Base-by-base conservation (phyloP, 2,888 invertebrate species). In the Panorpa germanica region DNA sequence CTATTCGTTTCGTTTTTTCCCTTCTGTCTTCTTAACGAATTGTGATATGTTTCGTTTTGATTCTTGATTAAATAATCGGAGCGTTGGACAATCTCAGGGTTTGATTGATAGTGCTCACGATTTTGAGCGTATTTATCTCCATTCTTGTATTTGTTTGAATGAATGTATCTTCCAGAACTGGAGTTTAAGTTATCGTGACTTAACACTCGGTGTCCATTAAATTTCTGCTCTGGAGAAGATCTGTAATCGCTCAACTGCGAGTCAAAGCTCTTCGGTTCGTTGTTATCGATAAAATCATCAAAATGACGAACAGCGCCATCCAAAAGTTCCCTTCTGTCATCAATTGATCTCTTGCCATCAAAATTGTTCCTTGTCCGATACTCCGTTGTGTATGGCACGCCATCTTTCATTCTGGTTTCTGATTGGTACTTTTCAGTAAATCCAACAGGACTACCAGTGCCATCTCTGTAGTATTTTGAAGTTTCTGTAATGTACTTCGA, bases 261-360 rank as follows among this genome's bases (percentile, higher is more conserved):
- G 43, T 74, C 73, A 29, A 73, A 57, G 42, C 71, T 72, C 39
- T 70, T 71, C 18, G 73, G 73, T 44, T 73, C 73, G 37, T 61
- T n/a, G n/a, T n/a, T n/a, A n/a, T n/a, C n/a, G n/a, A n/a, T n/a
- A n/a, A n/a, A 39, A 23, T 57, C 54, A 31, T 55, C 49, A 33
- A 53, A 59, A 25, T 53, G 56, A 31, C 54, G 52, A 30, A 57
- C 44, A 28, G 57, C 55, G 24, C 54, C 31, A 39, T 60, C 59
- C 15, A 46, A 52, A 40, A 52, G 55, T 8, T 49, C 47, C 17
- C 48, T 45, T 41, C 54, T 55, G 29, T 53, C 49, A 27, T 52
- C 55, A 31, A 52, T 47, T 37, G 56, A 49, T 7, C 53, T 46
- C 38, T 57, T 58, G 10, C 56, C 54, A 35, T 57, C 56, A 38